Evolutionary conservation across 2,888 invertebrate genomes (phyloP), one percentile per base, ranked within the genome.

Genomic region (Netelia inedita): DNA sequence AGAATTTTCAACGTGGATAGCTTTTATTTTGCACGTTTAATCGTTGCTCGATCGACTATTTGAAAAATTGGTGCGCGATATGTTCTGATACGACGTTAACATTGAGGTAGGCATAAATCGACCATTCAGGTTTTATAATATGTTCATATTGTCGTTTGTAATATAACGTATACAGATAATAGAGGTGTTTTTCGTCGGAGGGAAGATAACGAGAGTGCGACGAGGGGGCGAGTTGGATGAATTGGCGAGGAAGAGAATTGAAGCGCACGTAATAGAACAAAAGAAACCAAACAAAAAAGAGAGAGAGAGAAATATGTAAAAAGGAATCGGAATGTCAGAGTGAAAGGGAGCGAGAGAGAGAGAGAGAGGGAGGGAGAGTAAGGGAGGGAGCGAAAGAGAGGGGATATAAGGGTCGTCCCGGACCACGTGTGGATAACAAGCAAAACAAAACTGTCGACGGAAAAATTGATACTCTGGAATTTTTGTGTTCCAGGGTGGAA

Each of bases 401-500:
- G 57, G 59, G 46, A 73, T 59, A 63, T 66, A 74, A 72, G 71
- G 83, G 83, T 84, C 80, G 82, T 85, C 85, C 81, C 85, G 85
- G 85, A 79, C 85, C 85, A 82, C 85, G 85, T 82, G 85, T 72
- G 79, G 82, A 87, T 79, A 78, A 81, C 35, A 79, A 78, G 16
- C 14, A 80, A 79, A 85, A 74, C 53, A 63, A 73, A 85, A 80
- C 79, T 83, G 57, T 78, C 76, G 65, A 79, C 79, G 80, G 81
- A 72, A 78, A 80, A 82, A 83, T 88, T 87, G 85, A 87, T 86
- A 91, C 93, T 92, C 93, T 93, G 93, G 93, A 93, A 93, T 91
- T 93, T 93, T 93, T 93, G 91, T 93, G 93, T 94, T 93, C 93
- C 93, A 94, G 93, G 93, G 93, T 93, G 93, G 93, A 94, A 93